Evolutionary conservation across 2,113 vertebrate species (phyloP).

Genomic region (Lipotes vexillifer): DNA sequence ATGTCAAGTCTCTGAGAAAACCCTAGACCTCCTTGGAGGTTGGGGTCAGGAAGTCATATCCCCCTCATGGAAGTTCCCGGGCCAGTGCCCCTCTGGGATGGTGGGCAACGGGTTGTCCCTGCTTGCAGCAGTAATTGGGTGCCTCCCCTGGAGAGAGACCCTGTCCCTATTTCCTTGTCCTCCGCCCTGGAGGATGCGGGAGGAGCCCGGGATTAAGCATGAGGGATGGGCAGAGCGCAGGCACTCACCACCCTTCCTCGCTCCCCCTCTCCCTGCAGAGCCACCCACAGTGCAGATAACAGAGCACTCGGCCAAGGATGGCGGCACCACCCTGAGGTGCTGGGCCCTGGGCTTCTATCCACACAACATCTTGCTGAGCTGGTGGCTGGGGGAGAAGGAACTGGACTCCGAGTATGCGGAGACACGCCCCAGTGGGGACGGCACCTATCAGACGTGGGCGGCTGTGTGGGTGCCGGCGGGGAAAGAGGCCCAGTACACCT

Average conservation of each 20-base stretch:
- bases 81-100: neutral
- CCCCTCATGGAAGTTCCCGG: neutral
- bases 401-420: neutral
- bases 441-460: slow-evolving; percentile 9
- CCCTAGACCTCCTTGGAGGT: neutral
- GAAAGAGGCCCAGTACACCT: neutral
- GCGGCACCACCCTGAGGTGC: neutral
- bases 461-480: neutral
- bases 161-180: neutral
- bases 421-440: neutral
- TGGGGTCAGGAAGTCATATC: neutral
- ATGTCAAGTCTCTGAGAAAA: neutral
- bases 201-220: neutral
- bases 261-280: neutral
- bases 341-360: slow-evolving; percentile 44
- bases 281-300: neutral
- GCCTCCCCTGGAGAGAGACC: neutral
- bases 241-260: neutral
- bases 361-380: neutral
- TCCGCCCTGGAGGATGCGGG: neutral
- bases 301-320: neutral
- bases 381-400: slow-evolving; percentile 33
- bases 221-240: neutral
- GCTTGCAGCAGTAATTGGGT: neutral
- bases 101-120: neutral